Conservation (phyloP, 2,113 vertebrate species). For the Ochotona curzoniae region DNA sequence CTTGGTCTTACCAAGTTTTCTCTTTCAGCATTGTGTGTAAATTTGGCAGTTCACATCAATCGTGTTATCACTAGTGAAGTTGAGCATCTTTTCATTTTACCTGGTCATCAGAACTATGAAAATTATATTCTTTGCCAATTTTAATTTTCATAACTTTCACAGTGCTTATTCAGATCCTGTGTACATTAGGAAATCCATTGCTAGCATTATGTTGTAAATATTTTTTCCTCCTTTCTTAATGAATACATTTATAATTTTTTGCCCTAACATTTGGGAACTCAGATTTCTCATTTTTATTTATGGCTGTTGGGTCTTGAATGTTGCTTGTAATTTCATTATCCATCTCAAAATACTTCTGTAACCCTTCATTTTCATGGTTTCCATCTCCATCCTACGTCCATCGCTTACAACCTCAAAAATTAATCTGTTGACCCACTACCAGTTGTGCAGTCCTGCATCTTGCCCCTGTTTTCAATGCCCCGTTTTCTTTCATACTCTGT, state of each 20-base stretch:
- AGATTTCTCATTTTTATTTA: conserved; percentile 42
- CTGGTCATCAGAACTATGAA: neutral
- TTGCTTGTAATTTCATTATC: conserved; percentile 14
- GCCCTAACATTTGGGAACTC: neutral
- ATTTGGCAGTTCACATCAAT: neutral
- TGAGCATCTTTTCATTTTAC: conserved; percentile 17
- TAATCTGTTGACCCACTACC: neutral
- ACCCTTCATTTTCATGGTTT: neutral
- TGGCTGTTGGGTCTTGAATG: neutral
- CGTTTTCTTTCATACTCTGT: neutral
- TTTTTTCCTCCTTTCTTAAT: conserved; percentile 6
- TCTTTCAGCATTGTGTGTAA: neutral
- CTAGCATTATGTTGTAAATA: neutral
- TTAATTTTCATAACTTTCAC: conserved; percentile 23
- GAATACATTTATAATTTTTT: conserved; percentile 21
- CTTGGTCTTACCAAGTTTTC: neutral
- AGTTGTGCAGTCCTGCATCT: neutral
- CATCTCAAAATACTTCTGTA: neutral
- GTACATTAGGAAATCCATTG: conserved; percentile 36
- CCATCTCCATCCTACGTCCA: neutral
- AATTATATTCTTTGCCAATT: conserved; percentile 6
- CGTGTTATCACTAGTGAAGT: neutral
- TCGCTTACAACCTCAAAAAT: neutral
- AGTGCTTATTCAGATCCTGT: conserved; percentile 4
- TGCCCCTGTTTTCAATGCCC: neutral